Evolutionary conservation across 2,888 invertebrate genomes (phyloP).

Genomic region (Pomacea canaliculata): DNA sequence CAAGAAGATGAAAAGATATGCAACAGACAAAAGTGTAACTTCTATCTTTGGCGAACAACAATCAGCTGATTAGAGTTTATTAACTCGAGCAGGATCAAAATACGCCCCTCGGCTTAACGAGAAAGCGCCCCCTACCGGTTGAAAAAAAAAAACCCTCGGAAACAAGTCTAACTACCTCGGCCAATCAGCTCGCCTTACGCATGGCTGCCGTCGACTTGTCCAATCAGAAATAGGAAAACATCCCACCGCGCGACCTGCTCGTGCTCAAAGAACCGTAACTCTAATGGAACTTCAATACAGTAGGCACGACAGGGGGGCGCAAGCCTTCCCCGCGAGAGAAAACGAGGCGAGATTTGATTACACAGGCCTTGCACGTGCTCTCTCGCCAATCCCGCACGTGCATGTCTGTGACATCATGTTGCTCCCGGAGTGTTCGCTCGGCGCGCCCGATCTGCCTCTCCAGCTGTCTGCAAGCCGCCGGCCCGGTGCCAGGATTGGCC

Average conservation of each 20-base stretch:
- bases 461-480: not conserved
- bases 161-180: not conserved
- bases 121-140: no score
- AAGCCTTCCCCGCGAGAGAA: not conserved
- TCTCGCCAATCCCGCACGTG: not conserved
- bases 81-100: no score
- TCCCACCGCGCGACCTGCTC: not conserved
- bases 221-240: constrained; percentile 13
- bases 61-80: no score
- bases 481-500: not conserved
- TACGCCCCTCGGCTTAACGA: no score
- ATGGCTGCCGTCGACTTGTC: not conserved
- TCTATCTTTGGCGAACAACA: no score
- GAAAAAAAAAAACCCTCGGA: no score
- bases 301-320: not conserved
- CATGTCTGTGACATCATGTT: not conserved
- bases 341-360: constrained; percentile 12
- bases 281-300: constrained; percentile 13
- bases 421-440: constrained; percentile 4
- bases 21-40: no score
- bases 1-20: no score
- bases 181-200: constrained; percentile 9
- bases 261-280: constrained; percentile 4
- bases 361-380: not conserved
- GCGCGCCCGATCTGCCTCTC: not conserved